phyloP scores from a whole-genome alignment of 2,113 vertebrate species.

The Triplophysa rosa region DNA sequence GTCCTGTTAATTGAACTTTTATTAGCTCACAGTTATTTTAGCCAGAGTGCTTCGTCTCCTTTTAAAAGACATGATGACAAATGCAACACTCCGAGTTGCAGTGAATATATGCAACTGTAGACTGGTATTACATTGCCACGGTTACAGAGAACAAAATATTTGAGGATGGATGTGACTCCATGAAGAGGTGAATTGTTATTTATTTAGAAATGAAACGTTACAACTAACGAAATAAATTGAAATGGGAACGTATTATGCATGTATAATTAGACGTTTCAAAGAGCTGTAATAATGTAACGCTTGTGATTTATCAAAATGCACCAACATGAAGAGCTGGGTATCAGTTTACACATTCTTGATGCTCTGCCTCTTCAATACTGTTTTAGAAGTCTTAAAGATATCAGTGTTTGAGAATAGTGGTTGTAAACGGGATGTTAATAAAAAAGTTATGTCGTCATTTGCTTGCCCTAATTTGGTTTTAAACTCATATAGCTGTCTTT shows the following conservation, averaged over 20 bases:
- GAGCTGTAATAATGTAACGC: not conserved
- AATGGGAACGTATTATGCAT: conserved; percentile 4
- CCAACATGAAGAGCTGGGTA: not conserved
- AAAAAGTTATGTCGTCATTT: no score
- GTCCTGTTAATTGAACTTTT: conserved; percentile 62
- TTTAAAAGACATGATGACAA: conserved; percentile 48
- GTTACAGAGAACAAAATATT: conserved; percentile 39
- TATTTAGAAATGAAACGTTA: conserved; percentile 15
- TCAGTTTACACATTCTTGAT: not conserved
- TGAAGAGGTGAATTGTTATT: not conserved
- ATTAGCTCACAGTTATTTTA: conserved; percentile 51
- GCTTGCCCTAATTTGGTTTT: no score
- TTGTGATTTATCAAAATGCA: not conserved
- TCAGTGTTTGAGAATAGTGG: not conserved
- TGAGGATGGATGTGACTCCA: conserved; percentile 33
- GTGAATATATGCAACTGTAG: conserved; percentile 48
- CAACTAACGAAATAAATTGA: not conserved
- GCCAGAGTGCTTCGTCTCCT: conserved; percentile 29
- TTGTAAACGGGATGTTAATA: no score
- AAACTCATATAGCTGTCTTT: no score
- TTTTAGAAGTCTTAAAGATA: not conserved
- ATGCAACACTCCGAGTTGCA: conserved; percentile 48
- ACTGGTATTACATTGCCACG: conserved; percentile 45
- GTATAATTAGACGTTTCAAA: not conserved
- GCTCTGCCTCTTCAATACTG: not conserved